phyloP scores from a whole-genome alignment of 1,140 invertebrate genomes.

The Mamestra configurata region DNA sequence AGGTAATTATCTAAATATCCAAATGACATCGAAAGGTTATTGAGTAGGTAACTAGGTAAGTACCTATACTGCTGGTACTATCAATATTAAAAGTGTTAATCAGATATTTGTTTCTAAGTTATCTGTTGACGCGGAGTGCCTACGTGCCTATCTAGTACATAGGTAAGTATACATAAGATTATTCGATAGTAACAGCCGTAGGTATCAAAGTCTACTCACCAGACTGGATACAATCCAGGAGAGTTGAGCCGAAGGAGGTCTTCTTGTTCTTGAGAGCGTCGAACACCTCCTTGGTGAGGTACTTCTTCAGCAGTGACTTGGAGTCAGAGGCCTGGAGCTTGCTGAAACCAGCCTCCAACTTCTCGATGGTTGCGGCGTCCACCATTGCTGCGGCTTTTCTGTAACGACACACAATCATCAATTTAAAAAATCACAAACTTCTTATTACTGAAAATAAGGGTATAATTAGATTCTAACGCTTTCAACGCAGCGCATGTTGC shows the following conservation, averaged over 20 bases:
- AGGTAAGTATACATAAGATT: background rate
- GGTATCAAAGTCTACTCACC: conserved; percentile 84
- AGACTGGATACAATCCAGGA: conserved; percentile 97
- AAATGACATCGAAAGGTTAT: conserved; percentile 7
- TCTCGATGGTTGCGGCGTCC: conserved; percentile 95
- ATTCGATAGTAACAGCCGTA: background rate
- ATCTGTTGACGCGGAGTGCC: background rate
- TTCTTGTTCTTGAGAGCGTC: conserved; percentile 96
- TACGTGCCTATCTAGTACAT: conserved; percentile 12
- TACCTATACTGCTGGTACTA: background rate
- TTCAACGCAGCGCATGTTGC: conserved; percentile 83
- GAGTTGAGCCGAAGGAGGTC: conserved; percentile 96
- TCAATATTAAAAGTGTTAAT: conserved; percentile 12
- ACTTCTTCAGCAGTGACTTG: conserved; percentile 98
- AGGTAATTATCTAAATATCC: background rate
- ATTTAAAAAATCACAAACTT: conserved; percentile 18
- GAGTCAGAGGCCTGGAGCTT: conserved; percentile 96
- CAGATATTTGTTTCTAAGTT: conserved; percentile 12
- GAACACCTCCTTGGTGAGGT: conserved; percentile 96
- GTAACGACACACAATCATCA: conserved; percentile 70
- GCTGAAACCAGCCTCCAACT: conserved; percentile 96
- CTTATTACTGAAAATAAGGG: background rate
- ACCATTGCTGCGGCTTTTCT: conserved; percentile 94
- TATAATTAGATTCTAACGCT: conserved; percentile 75
- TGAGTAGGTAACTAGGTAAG: background rate